phyloP scores from a whole-genome alignment of 2,113 vertebrate genomes.

The Orthochromis indermauri region DNA sequence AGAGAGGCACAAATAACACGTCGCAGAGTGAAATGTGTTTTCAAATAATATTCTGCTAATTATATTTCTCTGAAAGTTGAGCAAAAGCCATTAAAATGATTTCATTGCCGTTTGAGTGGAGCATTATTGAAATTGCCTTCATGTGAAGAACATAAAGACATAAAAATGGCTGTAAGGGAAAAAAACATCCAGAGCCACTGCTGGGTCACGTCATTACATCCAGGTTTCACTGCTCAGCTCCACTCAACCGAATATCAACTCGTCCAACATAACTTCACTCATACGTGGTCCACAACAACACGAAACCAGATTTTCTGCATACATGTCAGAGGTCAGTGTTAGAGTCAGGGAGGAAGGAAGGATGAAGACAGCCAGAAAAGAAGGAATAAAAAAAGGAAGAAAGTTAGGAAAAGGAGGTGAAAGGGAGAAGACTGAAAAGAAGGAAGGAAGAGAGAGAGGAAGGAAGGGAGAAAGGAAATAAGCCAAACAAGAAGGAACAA shows the following conservation, averaged over 20 bases:
- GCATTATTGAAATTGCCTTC: slow-evolving; percentile 5
- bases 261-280: not conserved
- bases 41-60: slow-evolving; percentile 42
- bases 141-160: slow-evolving; percentile 29
- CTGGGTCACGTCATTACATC: slow-evolving; percentile 6
- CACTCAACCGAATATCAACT: not conserved
- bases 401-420: not conserved
- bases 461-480: not conserved
- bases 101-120: not conserved
- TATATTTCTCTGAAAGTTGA: not conserved
- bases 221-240: not conserved
- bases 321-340: accelerated
- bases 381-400: accelerated
- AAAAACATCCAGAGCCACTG: not conserved
- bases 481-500: not conserved
- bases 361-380: not conserved
- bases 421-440: not conserved
- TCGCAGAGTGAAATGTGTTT: slow-evolving; percentile 3
- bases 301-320: accelerated
- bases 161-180: not conserved
- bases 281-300: not conserved
- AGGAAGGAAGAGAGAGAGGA: not conserved
- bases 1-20: not conserved
- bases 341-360: accelerated
- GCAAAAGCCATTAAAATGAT: slow-evolving; percentile 38